Percentiles rank a stretch among this genome's conserved stretches.
These are phyloP conservation scores for Rhea americana DNA, from an alignment of 2,113 vertebrate species.

Conservation along the genomic window DNA sequence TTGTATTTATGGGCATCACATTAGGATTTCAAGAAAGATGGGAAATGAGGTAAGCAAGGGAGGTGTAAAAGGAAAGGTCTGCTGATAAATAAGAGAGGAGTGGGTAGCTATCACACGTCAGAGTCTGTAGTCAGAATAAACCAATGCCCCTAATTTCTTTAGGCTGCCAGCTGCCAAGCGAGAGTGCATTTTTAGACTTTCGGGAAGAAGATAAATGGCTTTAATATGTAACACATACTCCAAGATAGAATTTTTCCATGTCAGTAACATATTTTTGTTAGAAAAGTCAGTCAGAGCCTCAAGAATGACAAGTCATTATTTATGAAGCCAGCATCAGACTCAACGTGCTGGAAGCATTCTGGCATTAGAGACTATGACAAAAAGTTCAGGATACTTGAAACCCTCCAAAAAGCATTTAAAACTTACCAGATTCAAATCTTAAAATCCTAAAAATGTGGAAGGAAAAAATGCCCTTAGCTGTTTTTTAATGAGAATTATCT, in stretches of 20 bases:
- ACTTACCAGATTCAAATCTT: neutral
- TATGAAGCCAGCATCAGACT: neutral
- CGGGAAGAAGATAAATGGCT: slow-evolving; percentile 13
- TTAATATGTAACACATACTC: slow-evolving; percentile 19
- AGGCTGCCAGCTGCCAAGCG: neutral
- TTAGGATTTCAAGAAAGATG: neutral
- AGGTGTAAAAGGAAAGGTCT: neutral
- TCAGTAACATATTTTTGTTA: neutral
- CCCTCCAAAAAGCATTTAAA: neutral
- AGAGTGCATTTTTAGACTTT: neutral
- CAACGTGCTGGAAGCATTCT: neutral
- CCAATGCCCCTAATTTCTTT: neutral
- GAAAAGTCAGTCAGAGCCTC: neutral
- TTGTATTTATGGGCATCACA: neutral
- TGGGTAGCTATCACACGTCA: neutral
- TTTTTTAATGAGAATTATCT: neutral
- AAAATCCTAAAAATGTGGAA: neutral
- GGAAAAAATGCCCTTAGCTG: neutral
- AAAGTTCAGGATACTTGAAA: neutral
- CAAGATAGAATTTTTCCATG: neutral
- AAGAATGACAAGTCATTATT: neutral
- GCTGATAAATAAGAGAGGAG: neutral
- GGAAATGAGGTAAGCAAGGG: neutral
- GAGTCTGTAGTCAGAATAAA: neutral
- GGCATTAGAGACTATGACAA: accelerated